Conservation (phyloP, 1,140 invertebrate species). For the Drosophila rufa region DNA sequence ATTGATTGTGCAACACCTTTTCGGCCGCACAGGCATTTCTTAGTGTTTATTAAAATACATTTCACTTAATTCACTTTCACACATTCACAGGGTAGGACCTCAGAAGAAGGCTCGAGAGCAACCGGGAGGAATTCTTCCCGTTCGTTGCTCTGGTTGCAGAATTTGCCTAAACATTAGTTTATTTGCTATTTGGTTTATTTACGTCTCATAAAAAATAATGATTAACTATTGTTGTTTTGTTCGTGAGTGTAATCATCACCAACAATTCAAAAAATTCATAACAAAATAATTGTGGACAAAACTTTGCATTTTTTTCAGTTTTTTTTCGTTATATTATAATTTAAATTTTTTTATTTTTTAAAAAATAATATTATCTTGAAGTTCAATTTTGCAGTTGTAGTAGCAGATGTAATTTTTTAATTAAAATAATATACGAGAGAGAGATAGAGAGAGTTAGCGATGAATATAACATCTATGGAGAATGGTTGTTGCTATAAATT, state of each 20-base stretch:
- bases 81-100: conserved; percentile 19
- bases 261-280: conserved; percentile 67
- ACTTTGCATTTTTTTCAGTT: conserved; percentile 69
- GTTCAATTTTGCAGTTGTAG: conserved; percentile 84
- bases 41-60: conserved; percentile 55
- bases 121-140: conserved; percentile 4
- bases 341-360: conserved; percentile 84
- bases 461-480: conserved; percentile 85
- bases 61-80: conserved; percentile 44
- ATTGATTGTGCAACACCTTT: conserved; percentile 28
- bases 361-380: conserved; percentile 85
- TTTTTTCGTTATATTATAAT: conserved; percentile 80
- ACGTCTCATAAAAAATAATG: conserved; percentile 46
- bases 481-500: conserved; percentile 84
- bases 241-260: conserved; percentile 9
- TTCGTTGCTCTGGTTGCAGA: conserved; percentile 9
- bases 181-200: conserved; percentile 73
- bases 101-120: conserved; percentile 3
- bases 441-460: conserved; percentile 84
- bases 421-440: conserved; percentile 85
- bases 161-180: conserved; percentile 48
- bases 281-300: conserved; percentile 71
- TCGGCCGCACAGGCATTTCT: conserved; percentile 32
- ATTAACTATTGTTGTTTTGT: conserved; percentile 48
- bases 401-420: conserved; percentile 84